Evolutionary conservation across 2,888 invertebrate species (phyloP), one percentile per base, ranked within the genome.

Genomic region (Meiosimyza platycephala): DNA sequence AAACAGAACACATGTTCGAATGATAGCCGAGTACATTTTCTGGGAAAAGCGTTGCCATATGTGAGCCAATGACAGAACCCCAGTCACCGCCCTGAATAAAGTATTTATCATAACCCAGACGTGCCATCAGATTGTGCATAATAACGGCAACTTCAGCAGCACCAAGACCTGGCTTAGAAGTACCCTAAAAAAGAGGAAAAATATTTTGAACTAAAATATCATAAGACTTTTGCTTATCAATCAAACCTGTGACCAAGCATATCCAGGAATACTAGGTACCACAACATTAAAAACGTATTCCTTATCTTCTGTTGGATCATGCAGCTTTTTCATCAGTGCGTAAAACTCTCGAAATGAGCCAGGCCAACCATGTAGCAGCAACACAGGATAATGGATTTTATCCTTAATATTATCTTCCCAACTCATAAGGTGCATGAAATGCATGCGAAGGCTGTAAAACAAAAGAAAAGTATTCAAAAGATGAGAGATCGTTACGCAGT

Each of bases 331-430:
- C 68, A 95, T 92, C 0, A 94, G 86, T 71, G 92, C 92, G 80
- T 93, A 93, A 86, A 95, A 96, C 87, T 97, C 96, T n/a, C 92
- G 88, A 3, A 95, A 90, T 0, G 94, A 94, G 0, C 96, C 95
- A 0, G 96, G 96, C 97, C 97, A 97, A 54, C 97, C 97, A 83
- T 97, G 96, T 16, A 94, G 86, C 64, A 97, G 79, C 4, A 87
- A 47, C 3, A 87, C 80, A 16, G 87, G 87, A 74, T 86, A 86
- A 73, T 85, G 84, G 67, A 81, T 77, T 82, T 80, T 88, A 22
- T 81, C 84, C 50, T 79, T 80, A 54, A 87, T 85, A 16, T 85
- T 81, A 11, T 83, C 80, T 6, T 83, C 82, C 73, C 83, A 84
- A 6, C 92, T 91, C 85, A 91, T 92, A 2, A 90, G 89, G 78